Evolutionary conservation across 2,888 invertebrate genomes (phyloP).

Genomic region (Meliscaeva auricollis): DNA sequence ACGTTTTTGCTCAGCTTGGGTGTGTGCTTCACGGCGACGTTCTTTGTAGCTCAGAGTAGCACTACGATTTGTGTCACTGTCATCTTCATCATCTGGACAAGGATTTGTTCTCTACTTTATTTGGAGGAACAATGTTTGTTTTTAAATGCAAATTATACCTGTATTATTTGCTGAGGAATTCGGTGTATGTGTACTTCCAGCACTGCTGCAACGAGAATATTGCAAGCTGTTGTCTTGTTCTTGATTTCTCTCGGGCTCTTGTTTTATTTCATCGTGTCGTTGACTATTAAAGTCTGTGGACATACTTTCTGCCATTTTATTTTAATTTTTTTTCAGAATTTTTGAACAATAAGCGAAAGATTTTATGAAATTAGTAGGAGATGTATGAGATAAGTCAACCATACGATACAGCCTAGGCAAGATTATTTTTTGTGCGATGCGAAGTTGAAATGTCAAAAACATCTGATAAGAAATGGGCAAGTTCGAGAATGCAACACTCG

Average conservation of each 20-base stretch:
- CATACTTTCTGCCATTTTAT: constrained; percentile 72
- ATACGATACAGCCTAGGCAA: neutral
- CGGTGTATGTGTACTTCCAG: constrained; percentile 91
- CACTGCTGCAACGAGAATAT: constrained; percentile 90
- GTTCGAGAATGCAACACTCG: neutral
- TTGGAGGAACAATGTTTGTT: constrained; percentile 55
- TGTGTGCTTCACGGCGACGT: constrained; percentile 96
- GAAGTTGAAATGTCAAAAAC: constrained; percentile 57
- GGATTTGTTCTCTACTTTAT: constrained; percentile 57
- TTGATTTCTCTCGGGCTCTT: constrained; percentile 86
- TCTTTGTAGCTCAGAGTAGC: constrained; percentile 94
- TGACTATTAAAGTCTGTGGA: constrained; percentile 55
- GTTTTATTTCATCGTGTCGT: constrained; percentile 64
- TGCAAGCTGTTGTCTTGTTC: constrained; percentile 85
- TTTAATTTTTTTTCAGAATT: neutral
- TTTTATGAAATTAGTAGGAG: constrained; percentile 11
- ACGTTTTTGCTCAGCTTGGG: constrained; percentile 97
- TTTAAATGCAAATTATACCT: constrained; percentile 84
- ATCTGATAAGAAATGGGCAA: constrained; percentile 53
- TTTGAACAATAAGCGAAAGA: neutral
- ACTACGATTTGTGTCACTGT: constrained; percentile 85
- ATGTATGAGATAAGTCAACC: constrained; percentile 28
- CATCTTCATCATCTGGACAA: constrained; percentile 86
- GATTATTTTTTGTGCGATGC: constrained; percentile 39
- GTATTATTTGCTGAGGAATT: constrained; percentile 93